Percentiles rank a stretch among this genome's conserved stretches.
Evolutionary conservation across 2,888 invertebrate genomes (phyloP).

Genomic region (Volucella inflata): DNA sequence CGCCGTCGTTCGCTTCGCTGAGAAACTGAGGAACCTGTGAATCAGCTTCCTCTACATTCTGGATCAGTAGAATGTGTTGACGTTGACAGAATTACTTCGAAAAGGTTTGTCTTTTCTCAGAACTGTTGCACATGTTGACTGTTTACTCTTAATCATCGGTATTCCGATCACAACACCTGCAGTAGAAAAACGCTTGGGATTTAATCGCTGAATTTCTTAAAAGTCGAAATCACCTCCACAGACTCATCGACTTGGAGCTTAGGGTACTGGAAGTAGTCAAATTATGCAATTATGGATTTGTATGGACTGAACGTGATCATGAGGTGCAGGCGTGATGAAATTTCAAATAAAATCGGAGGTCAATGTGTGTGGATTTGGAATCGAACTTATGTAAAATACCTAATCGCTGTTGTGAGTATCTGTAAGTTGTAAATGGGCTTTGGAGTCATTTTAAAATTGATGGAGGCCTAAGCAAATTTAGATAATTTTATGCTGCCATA

Average conservation of each 20-base stretch:
- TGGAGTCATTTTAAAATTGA: too few species aligned
- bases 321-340: too few species aligned
- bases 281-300: conserved; percentile 7
- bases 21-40: not conserved
- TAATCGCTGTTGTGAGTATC: too few species aligned
- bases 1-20: not conserved
- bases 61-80: conserved; percentile 2
- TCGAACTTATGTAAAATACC: too few species aligned
- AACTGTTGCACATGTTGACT: not conserved
- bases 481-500: too few species aligned
- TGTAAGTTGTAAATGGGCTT: too few species aligned
- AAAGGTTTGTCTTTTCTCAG: not conserved
- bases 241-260: too few species aligned
- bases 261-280: conserved; percentile 3
- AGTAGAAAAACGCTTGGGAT: not conserved
- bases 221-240: too few species aligned
- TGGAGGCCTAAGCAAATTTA: too few species aligned
- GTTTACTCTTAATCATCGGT: not conserved
- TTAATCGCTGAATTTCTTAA: not conserved
- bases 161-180: not conserved
- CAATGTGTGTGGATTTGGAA: too few species aligned
- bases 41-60: conserved; percentile 1
- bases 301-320: too few species aligned
- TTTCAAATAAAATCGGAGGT: too few species aligned
- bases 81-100: not conserved